These are phyloP conservation scores for Aramus guarauna DNA, from an alignment of 2,113 vertebrate species.

Conservation along the genomic window DNA sequence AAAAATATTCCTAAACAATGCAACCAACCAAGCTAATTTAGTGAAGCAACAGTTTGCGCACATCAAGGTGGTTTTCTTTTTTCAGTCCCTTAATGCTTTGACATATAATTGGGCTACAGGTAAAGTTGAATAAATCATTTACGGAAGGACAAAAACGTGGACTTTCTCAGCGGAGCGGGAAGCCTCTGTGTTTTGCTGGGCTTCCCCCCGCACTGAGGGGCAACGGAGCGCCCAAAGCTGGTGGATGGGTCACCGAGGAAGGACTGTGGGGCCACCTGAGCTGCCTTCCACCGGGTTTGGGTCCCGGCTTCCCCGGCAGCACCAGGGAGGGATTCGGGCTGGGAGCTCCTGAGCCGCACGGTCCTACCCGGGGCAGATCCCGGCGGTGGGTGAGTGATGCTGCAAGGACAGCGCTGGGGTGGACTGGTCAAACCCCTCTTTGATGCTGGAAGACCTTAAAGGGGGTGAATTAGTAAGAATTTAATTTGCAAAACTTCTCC, in stretches of 20 bases:
- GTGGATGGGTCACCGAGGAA: background rate
- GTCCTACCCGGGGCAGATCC: background rate
- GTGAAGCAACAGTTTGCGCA: background rate
- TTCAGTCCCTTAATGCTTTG: background rate
- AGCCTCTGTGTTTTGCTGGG: background rate
- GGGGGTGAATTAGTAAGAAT: background rate
- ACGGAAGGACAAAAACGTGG: background rate
- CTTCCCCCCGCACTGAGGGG: background rate
- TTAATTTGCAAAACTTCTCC: background rate
- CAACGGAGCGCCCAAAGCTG: accelerated
- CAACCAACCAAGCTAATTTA: background rate
- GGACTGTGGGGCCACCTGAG: background rate
- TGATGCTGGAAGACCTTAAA: background rate
- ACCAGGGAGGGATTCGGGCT: background rate
- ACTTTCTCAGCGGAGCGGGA: background rate
- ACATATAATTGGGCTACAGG: background rate
- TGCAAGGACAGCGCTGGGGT: background rate
- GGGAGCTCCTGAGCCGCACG: accelerated
- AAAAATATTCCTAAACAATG: background rate
- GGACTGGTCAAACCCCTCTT: background rate
- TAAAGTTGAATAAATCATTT: background rate
- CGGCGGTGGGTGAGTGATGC: background rate
- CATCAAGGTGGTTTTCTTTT: background rate
- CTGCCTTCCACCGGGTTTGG: background rate
- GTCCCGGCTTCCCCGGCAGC: background rate